These are phyloP conservation scores for Esox lucius DNA, from an alignment of 2,797 vertebrate genomes.

Conservation along the genomic window DNA sequence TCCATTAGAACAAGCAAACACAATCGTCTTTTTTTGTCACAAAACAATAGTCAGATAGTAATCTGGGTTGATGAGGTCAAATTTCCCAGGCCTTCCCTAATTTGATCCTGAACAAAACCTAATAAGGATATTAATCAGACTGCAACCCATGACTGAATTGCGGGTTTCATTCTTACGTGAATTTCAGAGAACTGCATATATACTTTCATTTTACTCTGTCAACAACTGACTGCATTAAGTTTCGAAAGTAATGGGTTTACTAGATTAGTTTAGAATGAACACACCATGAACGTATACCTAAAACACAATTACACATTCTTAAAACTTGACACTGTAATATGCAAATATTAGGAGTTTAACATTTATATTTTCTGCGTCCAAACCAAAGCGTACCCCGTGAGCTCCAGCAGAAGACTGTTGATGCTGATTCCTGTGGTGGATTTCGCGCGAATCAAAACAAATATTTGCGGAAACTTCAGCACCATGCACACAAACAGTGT, in stretches of 20 bases:
- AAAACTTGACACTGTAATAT: neutral
- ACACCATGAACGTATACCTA: neutral
- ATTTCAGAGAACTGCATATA: neutral
- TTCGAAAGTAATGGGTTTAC: neutral
- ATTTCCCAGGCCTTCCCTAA: neutral
- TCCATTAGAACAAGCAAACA: neutral
- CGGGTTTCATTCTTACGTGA: neutral
- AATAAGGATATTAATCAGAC: neutral
- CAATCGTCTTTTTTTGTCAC: neutral
- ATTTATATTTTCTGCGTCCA: neutral
- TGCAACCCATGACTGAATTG: neutral
- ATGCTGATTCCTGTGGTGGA: conserved; percentile 70
- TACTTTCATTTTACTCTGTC: neutral
- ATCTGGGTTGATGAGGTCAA: neutral
- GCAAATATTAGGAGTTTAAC: neutral
- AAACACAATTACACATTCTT: neutral
- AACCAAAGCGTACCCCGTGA: conserved; percentile 65
- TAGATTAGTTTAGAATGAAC: neutral
- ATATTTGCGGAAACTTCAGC: conserved; percentile 81
- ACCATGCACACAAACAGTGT: conserved; percentile 76
- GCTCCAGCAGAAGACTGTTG: conserved; percentile 74
- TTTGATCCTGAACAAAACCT: neutral
- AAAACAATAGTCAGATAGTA: neutral
- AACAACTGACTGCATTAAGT: neutral
- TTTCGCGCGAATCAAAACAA: conserved; percentile 68